These are phyloP conservation scores for Sthenelais limicola DNA, from an alignment of 2,888 invertebrate genomes.

Conservation along the genomic window DNA sequence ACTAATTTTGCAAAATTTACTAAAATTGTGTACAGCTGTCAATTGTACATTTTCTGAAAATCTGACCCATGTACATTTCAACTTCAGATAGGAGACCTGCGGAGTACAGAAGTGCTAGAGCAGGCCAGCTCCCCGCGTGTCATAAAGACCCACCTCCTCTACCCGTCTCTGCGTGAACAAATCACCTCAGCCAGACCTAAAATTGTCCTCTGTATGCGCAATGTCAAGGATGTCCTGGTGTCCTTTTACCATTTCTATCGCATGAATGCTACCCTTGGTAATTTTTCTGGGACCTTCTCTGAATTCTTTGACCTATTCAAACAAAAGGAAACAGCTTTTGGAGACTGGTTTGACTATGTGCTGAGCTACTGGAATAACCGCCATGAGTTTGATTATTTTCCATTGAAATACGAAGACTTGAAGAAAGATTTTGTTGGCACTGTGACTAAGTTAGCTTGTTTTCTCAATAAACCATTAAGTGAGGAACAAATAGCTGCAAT, in stretches of 20 bases:
- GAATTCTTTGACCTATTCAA: slow-evolving; percentile 23
- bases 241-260: slow-evolving; percentile 31
- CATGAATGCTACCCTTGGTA: background rate
- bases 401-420: slow-evolving; percentile 28
- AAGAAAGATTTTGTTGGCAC: background rate
- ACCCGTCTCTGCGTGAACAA: no score
- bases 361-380: slow-evolving; percentile 12
- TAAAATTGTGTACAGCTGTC: no score
- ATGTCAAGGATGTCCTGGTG: slow-evolving; percentile 13
- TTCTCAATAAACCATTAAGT: background rate
- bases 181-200: no score
- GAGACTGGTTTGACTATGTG: slow-evolving; percentile 12
- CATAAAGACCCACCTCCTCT: no score
- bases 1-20: no score
- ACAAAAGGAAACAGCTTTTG: background rate
- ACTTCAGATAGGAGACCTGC: no score
- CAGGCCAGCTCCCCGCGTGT: no score
- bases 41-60: no score
- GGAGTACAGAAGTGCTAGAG: no score
- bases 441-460: background rate
- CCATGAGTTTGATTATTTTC: background rate
- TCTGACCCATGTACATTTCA: no score
- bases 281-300: slow-evolving; percentile 13
- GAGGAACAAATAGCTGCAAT: slow-evolving; percentile 8
- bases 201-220: no score